Percentiles rank a stretch among this genome's conserved stretches.
phyloP scores from a whole-genome alignment of 1,140 invertebrate genomes.

The Neodiprion virginianus region DNA sequence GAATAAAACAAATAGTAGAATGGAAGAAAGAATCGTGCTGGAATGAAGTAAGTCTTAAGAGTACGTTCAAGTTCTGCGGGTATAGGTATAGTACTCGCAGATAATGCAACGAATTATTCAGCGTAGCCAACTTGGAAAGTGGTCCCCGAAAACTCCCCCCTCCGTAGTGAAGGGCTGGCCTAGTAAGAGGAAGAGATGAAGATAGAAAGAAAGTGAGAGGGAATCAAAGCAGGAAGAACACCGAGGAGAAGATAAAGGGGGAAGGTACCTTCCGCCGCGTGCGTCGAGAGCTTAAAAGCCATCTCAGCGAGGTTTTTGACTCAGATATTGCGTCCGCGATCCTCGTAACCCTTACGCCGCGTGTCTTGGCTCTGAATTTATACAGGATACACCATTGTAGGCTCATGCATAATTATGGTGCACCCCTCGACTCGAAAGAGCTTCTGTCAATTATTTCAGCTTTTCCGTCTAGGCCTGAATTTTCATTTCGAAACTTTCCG shows the following conservation, averaged over 20 bases:
- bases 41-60: background rate
- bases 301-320: background rate
- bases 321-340: background rate
- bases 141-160: background rate
- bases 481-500: too few relatives aligned
- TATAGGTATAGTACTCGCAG: background rate
- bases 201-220: too few relatives aligned
- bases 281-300: constrained; percentile 1
- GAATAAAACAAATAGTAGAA: too few relatives aligned
- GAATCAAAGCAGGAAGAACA: too few relatives aligned
- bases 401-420: too few relatives aligned
- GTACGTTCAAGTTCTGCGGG: background rate
- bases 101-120: constrained; percentile 5
- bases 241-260: too few relatives aligned
- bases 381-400: too few relatives aligned
- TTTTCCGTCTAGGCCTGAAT: too few relatives aligned
- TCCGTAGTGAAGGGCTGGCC: background rate
- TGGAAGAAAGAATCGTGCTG: too few relatives aligned
- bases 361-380: background rate
- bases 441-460: too few relatives aligned
- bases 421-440: too few relatives aligned
- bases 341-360: background rate
- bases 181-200: background rate
- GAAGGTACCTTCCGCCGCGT: background rate
- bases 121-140: constrained; percentile 7